Evolutionary conservation across 2,113 vertebrate genomes (phyloP).

Genomic region (Mastomys coucha): DNA sequence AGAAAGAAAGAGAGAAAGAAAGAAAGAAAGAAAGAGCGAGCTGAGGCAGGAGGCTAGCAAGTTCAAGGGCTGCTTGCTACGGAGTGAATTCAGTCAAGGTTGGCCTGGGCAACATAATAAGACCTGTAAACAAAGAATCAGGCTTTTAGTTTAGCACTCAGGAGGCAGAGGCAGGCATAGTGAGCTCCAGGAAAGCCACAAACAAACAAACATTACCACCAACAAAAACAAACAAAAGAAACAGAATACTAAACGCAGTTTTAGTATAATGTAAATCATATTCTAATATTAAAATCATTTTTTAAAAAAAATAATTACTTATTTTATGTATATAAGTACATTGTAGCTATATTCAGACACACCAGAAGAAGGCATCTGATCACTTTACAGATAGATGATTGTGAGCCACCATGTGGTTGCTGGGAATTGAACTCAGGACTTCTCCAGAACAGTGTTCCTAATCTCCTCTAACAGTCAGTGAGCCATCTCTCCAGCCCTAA

Average conservation of each 20-base stretch:
- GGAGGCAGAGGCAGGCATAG: background rate
- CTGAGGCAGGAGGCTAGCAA: background rate
- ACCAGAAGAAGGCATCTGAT: too few relatives aligned
- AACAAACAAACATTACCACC: background rate
- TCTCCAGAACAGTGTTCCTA: too few relatives aligned
- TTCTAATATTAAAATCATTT: background rate
- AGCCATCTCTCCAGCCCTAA: too few relatives aligned
- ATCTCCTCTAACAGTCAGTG: too few relatives aligned
- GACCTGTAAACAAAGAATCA: background rate
- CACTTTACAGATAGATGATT: too few relatives aligned
- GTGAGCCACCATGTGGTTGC: too few relatives aligned
- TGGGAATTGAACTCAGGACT: too few relatives aligned
- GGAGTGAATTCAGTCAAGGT: background rate
- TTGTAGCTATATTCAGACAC: too few relatives aligned
- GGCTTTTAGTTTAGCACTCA: background rate
- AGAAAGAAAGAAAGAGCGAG: too few relatives aligned
- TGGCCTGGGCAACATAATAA: background rate
- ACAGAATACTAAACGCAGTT: slow-evolving; percentile 22
- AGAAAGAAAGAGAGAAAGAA: too few relatives aligned
- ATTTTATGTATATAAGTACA: too few relatives aligned
- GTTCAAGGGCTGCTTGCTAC: background rate
- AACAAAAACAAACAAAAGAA: background rate
- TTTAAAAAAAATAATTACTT: background rate
- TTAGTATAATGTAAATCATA: slow-evolving; percentile 8
- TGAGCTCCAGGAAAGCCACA: background rate